Evolutionary conservation across 2,113 vertebrate genomes (phyloP), one percentile per base, ranked within the genome.

Genomic region (Pycnonotus jocosus): DNA sequence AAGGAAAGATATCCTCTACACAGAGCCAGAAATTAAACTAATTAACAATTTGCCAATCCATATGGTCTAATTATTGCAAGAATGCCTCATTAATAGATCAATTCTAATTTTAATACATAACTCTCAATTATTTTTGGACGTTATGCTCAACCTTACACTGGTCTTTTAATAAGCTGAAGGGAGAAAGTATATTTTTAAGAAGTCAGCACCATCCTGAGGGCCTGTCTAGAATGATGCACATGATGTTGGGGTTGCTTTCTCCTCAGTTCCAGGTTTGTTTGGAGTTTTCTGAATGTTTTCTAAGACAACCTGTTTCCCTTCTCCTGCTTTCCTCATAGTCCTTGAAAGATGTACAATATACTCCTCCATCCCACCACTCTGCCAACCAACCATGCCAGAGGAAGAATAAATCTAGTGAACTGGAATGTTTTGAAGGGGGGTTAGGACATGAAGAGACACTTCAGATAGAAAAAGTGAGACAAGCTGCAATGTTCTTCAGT

Each of bases 281-380:
- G 16, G 10, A 12, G 7, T 10, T 57, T n/a, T 30, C 4, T 57
- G 60, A 48, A 27, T 30, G 4, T 44, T 84, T 83, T 64, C 22
- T 23, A 1, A 28, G 33, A 48, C 24, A 71, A 6, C 7, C 17
- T 77, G 3, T 10, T 68, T 81, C 31, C 15, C 47, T 87, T 50
- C 11, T 62, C 22, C 54, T 45, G 8, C 4, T 79, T 76, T 37
- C 19, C 22, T 69, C 10, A 21, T 5, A 45, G 15, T 12, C 9
- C 12, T 69, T 69, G 22, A 73, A 88, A 69, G 7, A 65, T 18
- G 4, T 17, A 40, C 10, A 54, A 11, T 24, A 47, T 2, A n/a
- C 2, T 24, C 3, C 15, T 50, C 8, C 9, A 5, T 37, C 23
- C 10, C 27, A 53, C 5, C 1, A 9, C 21, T 6, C 9, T 22